phyloP scores from a whole-genome alignment of 1,140 invertebrate genomes.

The Samia ricini region DNA sequence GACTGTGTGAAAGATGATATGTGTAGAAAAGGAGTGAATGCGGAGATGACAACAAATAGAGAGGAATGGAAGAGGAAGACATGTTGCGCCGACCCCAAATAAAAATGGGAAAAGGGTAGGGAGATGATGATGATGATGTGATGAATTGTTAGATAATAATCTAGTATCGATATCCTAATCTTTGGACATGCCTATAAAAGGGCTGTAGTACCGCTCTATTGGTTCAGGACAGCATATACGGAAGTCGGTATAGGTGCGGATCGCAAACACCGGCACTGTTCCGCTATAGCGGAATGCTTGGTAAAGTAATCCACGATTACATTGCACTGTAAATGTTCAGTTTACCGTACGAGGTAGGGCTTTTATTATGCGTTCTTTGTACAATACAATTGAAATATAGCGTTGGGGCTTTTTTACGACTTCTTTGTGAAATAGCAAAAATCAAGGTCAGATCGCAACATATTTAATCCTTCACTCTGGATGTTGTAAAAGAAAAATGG shows the following conservation, averaged over 20 bases:
- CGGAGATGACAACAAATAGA: too few relatives aligned
- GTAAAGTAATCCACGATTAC: slow-evolving; percentile 21
- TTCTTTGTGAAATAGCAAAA: not conserved
- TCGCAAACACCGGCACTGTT: slow-evolving; percentile 47
- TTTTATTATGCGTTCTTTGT: not conserved
- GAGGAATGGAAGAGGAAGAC: too few relatives aligned
- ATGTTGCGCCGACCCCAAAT: too few relatives aligned
- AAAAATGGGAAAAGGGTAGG: too few relatives aligned
- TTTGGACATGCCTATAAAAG: slow-evolving; percentile 4
- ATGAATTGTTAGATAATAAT: too few relatives aligned
- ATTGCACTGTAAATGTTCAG: not conserved
- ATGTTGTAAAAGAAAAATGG: too few relatives aligned
- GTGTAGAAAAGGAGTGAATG: too few relatives aligned
- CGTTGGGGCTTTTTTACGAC: not conserved
- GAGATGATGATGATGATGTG: too few relatives aligned
- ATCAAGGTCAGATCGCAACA: too few relatives aligned
- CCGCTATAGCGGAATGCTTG: slow-evolving; percentile 24
- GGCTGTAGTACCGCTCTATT: slow-evolving; percentile 40
- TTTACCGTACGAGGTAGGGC: not conserved
- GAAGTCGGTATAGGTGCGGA: slow-evolving; percentile 50
- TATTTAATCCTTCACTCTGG: too few relatives aligned
- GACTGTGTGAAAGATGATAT: too few relatives aligned
- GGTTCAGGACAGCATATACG: slow-evolving; percentile 46
- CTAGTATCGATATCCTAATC: not conserved
- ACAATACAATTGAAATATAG: not conserved